Evolutionary conservation across 2,888 invertebrate species (phyloP).

Genomic region (Antheraea assamensis): DNA sequence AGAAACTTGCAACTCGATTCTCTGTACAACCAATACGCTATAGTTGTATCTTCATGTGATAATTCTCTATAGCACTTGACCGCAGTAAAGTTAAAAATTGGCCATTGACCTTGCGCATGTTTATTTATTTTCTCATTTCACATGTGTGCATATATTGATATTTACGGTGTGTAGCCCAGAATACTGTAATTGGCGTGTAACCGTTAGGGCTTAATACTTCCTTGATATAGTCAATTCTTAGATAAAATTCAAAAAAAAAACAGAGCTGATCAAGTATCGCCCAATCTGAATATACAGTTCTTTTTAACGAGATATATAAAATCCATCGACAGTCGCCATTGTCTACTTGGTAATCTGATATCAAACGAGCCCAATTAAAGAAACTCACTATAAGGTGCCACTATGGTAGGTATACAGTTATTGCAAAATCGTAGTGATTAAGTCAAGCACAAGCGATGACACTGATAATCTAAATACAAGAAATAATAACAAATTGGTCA

Average conservation of each 20-base stretch:
- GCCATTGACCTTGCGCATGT: conserved; percentile 13
- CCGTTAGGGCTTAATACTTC: not conserved
- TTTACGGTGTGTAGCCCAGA: not conserved
- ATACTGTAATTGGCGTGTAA: not conserved
- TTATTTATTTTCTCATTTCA: conserved; percentile 14
- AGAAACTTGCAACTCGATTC: not conserved
- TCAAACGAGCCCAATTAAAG: no score
- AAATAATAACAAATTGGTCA: no score
- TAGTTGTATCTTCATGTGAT: conserved; percentile 8
- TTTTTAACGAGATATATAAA: no score
- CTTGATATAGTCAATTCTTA: not conserved
- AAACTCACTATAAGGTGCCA: no score
- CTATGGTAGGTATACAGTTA: no score
- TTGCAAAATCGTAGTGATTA: no score
- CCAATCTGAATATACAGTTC: not conserved
- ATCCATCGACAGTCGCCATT: no score
- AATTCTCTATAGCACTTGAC: conserved; percentile 6
- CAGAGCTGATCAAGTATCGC: no score
- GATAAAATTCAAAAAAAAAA: no score
- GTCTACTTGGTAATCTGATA: no score
- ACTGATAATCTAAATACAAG: no score
- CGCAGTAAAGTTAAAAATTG: conserved; percentile 12
- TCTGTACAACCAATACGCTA: not conserved
- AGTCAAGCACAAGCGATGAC: no score
- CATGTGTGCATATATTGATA: not conserved